Evolutionary conservation across 2,888 invertebrate genomes (phyloP).

Genomic region (Geotrupes spiniger): DNA sequence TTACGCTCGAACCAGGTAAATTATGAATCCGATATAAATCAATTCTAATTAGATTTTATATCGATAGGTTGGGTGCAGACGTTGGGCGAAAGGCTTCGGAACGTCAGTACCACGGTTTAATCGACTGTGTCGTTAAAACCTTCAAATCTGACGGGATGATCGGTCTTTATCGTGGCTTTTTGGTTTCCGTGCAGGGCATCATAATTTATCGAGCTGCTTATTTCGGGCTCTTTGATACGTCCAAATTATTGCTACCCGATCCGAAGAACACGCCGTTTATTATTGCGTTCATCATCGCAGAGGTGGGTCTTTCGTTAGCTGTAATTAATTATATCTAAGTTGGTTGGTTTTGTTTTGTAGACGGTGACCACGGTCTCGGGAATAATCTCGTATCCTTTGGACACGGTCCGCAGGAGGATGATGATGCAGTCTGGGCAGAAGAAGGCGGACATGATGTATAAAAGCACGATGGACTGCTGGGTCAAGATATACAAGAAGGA

Average conservation of each 20-base stretch:
- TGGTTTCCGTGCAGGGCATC: slow-evolving; percentile 93
- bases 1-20: slow-evolving; percentile 88
- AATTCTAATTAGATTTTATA: background rate
- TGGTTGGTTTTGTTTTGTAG: slow-evolving; percentile 45
- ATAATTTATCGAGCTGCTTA: slow-evolving; percentile 94
- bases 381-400: slow-evolving; percentile 94
- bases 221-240: slow-evolving; percentile 96
- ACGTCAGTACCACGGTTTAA: slow-evolving; percentile 87
- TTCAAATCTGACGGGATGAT: slow-evolving; percentile 79
- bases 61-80: slow-evolving; percentile 64
- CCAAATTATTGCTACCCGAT: slow-evolving; percentile 89
- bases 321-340: background rate
- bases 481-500: slow-evolving; percentile 78
- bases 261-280: slow-evolving; percentile 89
- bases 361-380: slow-evolving; percentile 85
- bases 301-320: slow-evolving; percentile 51
- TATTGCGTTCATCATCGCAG: slow-evolving; percentile 92
- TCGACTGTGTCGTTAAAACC: slow-evolving; percentile 82
- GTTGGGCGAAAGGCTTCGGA: slow-evolving; percentile 77
- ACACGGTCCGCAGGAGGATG: slow-evolving; percentile 94
- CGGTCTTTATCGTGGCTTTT: slow-evolving; percentile 91
- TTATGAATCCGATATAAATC: too few species aligned
- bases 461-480: slow-evolving; percentile 91
- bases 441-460: slow-evolving; percentile 80
- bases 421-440: slow-evolving; percentile 97